Evolutionary conservation across 2,888 invertebrate species (phyloP).

Genomic region (Drosophila vallismaia): DNA sequence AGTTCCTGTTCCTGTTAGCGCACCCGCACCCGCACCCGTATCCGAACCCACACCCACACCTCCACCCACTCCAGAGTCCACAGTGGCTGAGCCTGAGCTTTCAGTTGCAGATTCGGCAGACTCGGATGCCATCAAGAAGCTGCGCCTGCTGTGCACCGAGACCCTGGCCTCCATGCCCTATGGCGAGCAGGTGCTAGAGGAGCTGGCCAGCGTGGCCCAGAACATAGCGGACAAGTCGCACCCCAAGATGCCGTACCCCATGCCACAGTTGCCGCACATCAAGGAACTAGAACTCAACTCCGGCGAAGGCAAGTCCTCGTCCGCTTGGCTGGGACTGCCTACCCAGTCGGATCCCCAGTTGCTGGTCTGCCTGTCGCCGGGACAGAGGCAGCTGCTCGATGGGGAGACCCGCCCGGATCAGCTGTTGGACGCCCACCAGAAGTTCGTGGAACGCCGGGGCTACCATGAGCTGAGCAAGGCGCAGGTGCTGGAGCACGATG

Average conservation of each 20-base stretch:
- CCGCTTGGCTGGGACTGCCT: slow-evolving; percentile 87
- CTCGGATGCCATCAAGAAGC: slow-evolving; percentile 83
- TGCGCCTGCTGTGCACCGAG: slow-evolving; percentile 88
- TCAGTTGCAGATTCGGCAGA: slow-evolving; percentile 53
- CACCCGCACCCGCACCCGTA: neutral
- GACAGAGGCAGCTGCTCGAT: slow-evolving; percentile 87
- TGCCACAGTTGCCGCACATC: slow-evolving; percentile 85
- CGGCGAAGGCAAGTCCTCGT: slow-evolving; percentile 22
- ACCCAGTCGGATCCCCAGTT: slow-evolving; percentile 86
- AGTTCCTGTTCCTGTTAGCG: neutral
- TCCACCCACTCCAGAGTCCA: slow-evolving; percentile 8
- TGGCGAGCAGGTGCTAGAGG: slow-evolving; percentile 88
- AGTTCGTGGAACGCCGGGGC: slow-evolving; percentile 87
- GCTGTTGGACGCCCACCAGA: slow-evolving; percentile 88
- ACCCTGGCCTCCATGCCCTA: slow-evolving; percentile 88
- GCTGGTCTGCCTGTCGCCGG: slow-evolving; percentile 89
- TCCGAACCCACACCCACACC: slow-evolving; percentile 13
- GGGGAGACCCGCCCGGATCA: slow-evolving; percentile 85
- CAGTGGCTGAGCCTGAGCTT: slow-evolving; percentile 48
- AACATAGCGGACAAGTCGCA: slow-evolving; percentile 72
- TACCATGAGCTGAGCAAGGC: slow-evolving; percentile 84
- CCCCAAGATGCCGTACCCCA: slow-evolving; percentile 84
- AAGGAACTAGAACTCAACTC: slow-evolving; percentile 82
- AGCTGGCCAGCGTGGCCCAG: slow-evolving; percentile 87
- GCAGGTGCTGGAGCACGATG: slow-evolving; percentile 74